Evolutionary conservation across 2,113 vertebrate genomes (phyloP).

Genomic region (Murina feae): DNA sequence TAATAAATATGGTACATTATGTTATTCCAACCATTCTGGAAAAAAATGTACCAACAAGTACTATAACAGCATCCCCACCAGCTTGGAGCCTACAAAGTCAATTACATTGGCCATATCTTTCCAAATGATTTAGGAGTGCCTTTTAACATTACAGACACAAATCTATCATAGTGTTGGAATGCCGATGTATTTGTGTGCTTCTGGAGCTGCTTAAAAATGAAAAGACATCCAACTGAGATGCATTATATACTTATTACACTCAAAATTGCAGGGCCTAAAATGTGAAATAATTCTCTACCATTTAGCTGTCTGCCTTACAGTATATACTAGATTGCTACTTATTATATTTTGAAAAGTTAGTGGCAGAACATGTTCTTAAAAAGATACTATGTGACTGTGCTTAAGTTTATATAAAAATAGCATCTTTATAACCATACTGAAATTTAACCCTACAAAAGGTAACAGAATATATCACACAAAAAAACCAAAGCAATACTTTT

Average conservation of each 20-base stretch:
- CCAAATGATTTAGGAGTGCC: slow-evolving; percentile 55
- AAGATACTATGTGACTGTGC: not conserved
- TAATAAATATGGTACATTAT: slow-evolving; percentile 30
- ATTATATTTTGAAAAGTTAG: slow-evolving; percentile 39
- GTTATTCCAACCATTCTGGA: not conserved
- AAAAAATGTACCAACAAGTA: not conserved
- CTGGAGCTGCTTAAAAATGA: slow-evolving; percentile 32
- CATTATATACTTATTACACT: slow-evolving; percentile 31
- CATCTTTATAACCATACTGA: slow-evolving; percentile 72
- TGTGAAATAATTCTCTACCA: not conserved
- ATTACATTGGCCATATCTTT: slow-evolving; percentile 57
- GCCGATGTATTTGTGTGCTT: slow-evolving; percentile 33
- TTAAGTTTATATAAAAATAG: slow-evolving; percentile 68
- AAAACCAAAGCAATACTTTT: slow-evolving; percentile 69
- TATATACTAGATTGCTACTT: slow-evolving; percentile 43
- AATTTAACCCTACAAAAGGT: slow-evolving; percentile 75
- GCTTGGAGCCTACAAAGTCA: not conserved
- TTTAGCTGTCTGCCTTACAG: not conserved
- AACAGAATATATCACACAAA: slow-evolving; percentile 70
- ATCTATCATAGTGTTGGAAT: slow-evolving; percentile 24
- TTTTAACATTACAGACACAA: slow-evolving; percentile 27
- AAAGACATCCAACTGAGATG: slow-evolving; percentile 45
- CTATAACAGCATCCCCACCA: slow-evolving; percentile 6
- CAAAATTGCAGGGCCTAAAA: slow-evolving; percentile 47
- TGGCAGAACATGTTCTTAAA: slow-evolving; percentile 7